Evolutionary conservation across 2,888 invertebrate genomes (phyloP), one percentile per base, ranked within the genome.

Genomic region (Smittia aterrima): DNA sequence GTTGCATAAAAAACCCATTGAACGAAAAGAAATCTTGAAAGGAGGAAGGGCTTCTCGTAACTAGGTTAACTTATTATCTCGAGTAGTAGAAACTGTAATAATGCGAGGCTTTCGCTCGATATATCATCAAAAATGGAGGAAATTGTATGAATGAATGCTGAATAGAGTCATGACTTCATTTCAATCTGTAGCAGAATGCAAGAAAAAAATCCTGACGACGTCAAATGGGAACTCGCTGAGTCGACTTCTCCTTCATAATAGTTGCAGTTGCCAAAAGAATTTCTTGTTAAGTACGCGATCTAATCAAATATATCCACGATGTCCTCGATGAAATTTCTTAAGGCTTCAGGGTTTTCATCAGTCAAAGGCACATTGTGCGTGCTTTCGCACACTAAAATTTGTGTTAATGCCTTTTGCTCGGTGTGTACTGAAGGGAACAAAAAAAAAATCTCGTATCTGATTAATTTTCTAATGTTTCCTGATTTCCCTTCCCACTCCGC

Each of bases 381-480:
- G 70, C 47, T 54, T 70, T 53, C 9, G 70, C 70, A 70, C 54
- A 68, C 68, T 68, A 38, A 66, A 66, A 25, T 7, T 18, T 32
- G 38, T 32, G 41, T 24, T 41, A 32, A 68, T 68, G 24, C 68
- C 41, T 68, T 68, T 47, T 41, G 40, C 68, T 24, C 18, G 11
- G 11, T 47, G 47, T 47, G 47, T 47, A 41, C 47, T 41, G 24
- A 24, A 16, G 47, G 68, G 68, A 41, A 67, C 22, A 53, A 9
- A 41, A n/a, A n/a, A n/a, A 41, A 22, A 54, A 41, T 70, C 70
- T 53, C 54, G 53, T 70, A 70, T 70, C 70, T 70, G 70, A 70
- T 70, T 70, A 70, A 70, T 70, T 70, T 54, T 54, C 70, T 70
- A 70, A 70, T 70, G 70, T 53, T 70, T 70, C 70, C 70, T 70